Evolutionary conservation across 2,113 vertebrate genomes (phyloP), one percentile per base, ranked within the genome.

Genomic region (Oncorhynchus clarkii): DNA sequence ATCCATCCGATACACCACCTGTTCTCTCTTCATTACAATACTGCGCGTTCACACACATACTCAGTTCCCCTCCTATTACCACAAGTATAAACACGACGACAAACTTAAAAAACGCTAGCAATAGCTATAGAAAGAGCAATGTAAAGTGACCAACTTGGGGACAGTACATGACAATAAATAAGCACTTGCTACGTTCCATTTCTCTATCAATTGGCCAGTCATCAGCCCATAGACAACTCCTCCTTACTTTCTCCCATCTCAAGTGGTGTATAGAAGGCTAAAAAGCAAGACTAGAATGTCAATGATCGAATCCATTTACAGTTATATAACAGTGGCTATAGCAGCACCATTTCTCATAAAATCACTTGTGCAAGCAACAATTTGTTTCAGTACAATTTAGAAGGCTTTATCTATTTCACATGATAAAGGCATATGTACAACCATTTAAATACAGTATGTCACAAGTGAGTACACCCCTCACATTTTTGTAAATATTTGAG

Each of bases 291-390:
- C 18, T 68, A n/a, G 9, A 66, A 24, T 14, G 27, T 5, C 67
- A 45, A 18, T 68, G 14, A 68, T 68, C 31, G 3, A 13, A 31
- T 39, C 67, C 18, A 68, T 68, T 49, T 70, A 70, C 39, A 49
- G 39, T 45, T 39, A 60, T 73, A 84, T 85, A 82, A 88, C 82
- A 86, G 81, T 66, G 84, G 73, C 79, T 78, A 81, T 88, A 91
- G 90, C 90, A 91, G 73, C 73, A 71, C 85, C 89, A 80, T 87
- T 39, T 65, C 80, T 67, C 80, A 80, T 75, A 22, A 48, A 85
- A 89, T 87, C 72, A 85, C 77, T 77, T 89, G 90, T 91, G 91
- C 90, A 92, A 68, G 2, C 29, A n/a, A 20, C 29, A 39, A 68
- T 14, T 74, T 89, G 6, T 59, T 82, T 79, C 16, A 72, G 54